A percentile compares a stretch with the other conserved stretches of the same genome.
Conservation (phyloP, 1,140 invertebrate species). For the Sminthurides bifidus region DNA sequence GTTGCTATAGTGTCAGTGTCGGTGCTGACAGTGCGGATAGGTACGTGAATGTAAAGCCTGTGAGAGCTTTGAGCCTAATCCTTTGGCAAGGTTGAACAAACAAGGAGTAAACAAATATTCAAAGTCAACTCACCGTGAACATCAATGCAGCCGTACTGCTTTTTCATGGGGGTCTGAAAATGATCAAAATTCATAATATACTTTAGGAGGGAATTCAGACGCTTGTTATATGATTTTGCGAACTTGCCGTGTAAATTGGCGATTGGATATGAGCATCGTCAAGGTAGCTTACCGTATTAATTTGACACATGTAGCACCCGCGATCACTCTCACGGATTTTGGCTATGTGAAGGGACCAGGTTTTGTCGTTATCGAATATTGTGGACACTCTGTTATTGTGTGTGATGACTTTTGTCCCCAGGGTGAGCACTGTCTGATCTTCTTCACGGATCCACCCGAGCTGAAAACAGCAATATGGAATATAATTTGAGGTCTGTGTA, state of each 20-base stretch:
- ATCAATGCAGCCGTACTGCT: conserved; percentile 71
- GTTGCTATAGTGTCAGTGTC: no score
- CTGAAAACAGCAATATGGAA: conserved; percentile 40
- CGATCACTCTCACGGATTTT: conserved; percentile 63
- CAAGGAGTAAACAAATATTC: no score
- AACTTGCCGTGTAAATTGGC: no score
- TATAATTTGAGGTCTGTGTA: neutral
- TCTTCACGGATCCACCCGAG: conserved; percentile 80
- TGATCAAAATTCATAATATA: neutral
- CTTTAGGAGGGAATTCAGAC: no score
- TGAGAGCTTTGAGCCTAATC: no score
- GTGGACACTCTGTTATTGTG: conserved; percentile 73
- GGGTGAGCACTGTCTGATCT: conserved; percentile 80
- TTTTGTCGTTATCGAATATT: conserved; percentile 63
- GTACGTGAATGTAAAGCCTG: no score
- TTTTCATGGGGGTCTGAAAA: conserved; percentile 65
- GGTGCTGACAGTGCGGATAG: no score
- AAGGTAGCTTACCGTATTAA: neutral
- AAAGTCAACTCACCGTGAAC: conserved; percentile 58
- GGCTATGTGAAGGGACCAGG: conserved; percentile 71
- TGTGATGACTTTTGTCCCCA: conserved; percentile 75
- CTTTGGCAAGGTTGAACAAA: no score
- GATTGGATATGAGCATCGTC: no score
- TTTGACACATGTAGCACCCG: conserved; percentile 43
- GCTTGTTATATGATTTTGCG: no score